Evolutionary conservation across 2,888 invertebrate genomes (phyloP).

Genomic region (Sarcophaga variegata): DNA sequence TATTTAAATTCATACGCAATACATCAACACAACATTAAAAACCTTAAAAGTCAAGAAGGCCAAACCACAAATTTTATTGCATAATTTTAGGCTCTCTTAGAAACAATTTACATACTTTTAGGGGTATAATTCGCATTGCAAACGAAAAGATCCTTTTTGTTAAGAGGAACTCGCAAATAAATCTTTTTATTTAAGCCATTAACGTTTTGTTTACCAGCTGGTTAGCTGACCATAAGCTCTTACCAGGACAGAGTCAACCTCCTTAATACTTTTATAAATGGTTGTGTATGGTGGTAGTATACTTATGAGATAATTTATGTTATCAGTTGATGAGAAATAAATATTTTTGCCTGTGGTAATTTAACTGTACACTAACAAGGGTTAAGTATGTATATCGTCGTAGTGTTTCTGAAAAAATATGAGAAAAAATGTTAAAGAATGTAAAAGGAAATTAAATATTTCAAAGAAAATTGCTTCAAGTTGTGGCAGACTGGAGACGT

Average conservation of each 20-base stretch:
- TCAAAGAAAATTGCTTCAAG: not conserved
- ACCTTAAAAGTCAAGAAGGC: not conserved
- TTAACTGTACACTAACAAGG: constrained; percentile 12
- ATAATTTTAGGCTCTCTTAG: not conserved
- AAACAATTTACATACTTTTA: constrained; percentile 11
- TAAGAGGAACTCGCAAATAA: not conserved
- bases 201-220: not conserved
- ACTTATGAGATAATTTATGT: constrained; percentile 49
- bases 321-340: not conserved
- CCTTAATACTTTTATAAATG: constrained; percentile 2
- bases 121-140: not conserved
- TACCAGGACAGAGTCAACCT: not conserved
- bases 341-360: not conserved
- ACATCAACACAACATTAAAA: not conserved
- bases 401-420: too few relatives aligned
- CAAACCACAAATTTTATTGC: constrained; percentile 9
- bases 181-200: constrained; percentile 21
- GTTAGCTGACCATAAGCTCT: not conserved
- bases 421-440: too few relatives aligned
- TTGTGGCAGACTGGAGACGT: too few relatives aligned
- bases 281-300: not conserved
- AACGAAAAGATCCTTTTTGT: not conserved
- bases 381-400: constrained; percentile 26
- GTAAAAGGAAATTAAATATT: constrained; percentile 20
- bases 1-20: not conserved